A percentile compares a stretch with the other conserved stretches of the same genome.
Conservation (phyloP, 2,888 invertebrate genomes). For the Parelbella ahira region DNA sequence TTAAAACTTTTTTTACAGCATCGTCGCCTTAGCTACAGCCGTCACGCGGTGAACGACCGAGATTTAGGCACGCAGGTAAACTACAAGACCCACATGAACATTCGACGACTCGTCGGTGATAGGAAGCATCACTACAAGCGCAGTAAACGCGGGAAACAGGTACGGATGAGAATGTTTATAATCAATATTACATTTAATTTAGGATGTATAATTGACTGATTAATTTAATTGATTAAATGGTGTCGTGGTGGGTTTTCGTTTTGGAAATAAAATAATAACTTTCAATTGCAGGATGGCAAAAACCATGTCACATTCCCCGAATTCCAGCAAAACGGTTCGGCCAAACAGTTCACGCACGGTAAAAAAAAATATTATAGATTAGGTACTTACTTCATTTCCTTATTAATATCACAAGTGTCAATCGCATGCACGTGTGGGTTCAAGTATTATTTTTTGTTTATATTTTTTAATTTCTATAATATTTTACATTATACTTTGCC, state of each 20-base stretch:
- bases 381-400: conserved; percentile 80
- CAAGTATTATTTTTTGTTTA: conserved; percentile 53
- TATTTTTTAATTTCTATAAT: conserved; percentile 6
- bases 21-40: conserved; percentile 93
- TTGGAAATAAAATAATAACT: not conserved
- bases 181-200: too few species aligned
- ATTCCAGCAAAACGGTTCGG: conserved; percentile 93
- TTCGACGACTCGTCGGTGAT: conserved; percentile 91
- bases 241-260: too few species aligned
- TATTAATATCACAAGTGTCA: conserved; percentile 74
- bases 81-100: conserved; percentile 95
- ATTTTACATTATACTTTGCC: conserved; percentile 25
- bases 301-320: conserved; percentile 95
- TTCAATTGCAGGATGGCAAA: conserved; percentile 86
- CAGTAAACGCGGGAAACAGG: conserved; percentile 92
- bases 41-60: conserved; percentile 93
- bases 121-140: conserved; percentile 91
- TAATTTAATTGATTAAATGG: too few species aligned
- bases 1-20: conserved; percentile 83
- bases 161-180: too few species aligned
- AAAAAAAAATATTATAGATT: conserved; percentile 85
- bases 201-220: too few species aligned
- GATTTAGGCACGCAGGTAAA: conserved; percentile 92
- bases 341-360: conserved; percentile 94
- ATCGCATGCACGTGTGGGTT: conserved; percentile 78